These are phyloP conservation scores for Hippocampus zosterae DNA, from an alignment of 2,113 vertebrate genomes.

Conservation along the genomic window DNA sequence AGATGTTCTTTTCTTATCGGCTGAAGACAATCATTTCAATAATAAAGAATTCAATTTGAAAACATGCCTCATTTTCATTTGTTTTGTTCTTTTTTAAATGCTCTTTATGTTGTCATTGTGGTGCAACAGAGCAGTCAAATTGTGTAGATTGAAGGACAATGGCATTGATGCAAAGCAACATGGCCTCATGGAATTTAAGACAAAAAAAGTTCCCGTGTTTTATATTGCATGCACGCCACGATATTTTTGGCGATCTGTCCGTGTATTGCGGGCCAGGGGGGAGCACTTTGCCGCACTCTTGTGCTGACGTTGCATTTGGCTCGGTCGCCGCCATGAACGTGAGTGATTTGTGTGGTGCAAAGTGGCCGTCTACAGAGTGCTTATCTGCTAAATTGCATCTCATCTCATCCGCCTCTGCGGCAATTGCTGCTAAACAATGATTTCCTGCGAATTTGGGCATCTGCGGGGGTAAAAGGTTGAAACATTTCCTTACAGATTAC, in stretches of 20 bases:
- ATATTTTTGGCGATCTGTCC: not conserved
- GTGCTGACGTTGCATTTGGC: constrained; percentile 56
- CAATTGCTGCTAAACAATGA: constrained; percentile 12
- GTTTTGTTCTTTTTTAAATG: constrained; percentile 15
- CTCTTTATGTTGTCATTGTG: constrained; percentile 13
- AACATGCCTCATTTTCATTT: constrained; percentile 9
- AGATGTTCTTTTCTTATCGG: constrained; percentile 23
- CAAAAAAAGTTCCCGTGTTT: not conserved
- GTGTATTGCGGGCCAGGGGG: not conserved
- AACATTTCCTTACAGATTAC: not conserved
- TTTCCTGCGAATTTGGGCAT: not conserved
- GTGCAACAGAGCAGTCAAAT: constrained; percentile 4
- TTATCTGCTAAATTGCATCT: not conserved
- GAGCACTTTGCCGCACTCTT: constrained; percentile 20
- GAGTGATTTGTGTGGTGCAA: constrained; percentile 42
- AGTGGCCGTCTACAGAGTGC: constrained; percentile 7
- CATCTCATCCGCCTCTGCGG: not conserved
- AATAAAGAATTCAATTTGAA: constrained; percentile 23
- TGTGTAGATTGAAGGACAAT: constrained; percentile 38
- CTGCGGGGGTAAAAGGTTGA: constrained; percentile 14
- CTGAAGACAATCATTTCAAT: constrained; percentile 30
- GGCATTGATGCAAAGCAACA: constrained; percentile 9
- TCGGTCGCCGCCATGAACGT: constrained; percentile 21
- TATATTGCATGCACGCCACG: not conserved
- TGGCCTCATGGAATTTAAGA: constrained; percentile 30